These are phyloP conservation scores for Polia nebulosa DNA, from an alignment of 2,888 invertebrate genomes.

Conservation along the genomic window DNA sequence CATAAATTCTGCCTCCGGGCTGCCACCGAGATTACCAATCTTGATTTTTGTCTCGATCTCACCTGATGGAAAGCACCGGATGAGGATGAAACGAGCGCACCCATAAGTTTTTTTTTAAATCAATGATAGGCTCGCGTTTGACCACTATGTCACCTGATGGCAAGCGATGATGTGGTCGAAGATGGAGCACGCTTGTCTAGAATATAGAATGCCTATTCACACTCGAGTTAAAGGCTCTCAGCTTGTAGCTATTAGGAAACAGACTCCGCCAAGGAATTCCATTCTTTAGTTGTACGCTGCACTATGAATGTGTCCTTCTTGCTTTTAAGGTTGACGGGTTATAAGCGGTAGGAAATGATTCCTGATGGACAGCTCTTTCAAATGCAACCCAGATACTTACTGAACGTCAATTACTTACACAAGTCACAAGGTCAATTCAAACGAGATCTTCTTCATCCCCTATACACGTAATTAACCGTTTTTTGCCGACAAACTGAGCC, in stretches of 20 bases:
- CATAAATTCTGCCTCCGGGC: too few species aligned
- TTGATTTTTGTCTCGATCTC: neutral
- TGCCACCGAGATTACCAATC: too few species aligned
- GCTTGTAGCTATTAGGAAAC: too few species aligned
- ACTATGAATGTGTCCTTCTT: too few species aligned
- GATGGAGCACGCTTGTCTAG: too few species aligned
- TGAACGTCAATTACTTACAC: neutral
- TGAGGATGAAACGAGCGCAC: neutral
- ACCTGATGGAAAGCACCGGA: neutral
- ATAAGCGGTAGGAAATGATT: neutral
- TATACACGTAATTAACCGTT: conserved; percentile 54
- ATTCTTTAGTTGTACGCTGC: too few species aligned
- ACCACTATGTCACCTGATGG: too few species aligned
- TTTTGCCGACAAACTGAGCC: conserved; percentile 50
- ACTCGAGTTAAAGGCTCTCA: too few species aligned
- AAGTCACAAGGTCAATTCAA: conserved; percentile 19
- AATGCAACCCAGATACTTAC: neutral
- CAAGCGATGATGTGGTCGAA: too few species aligned
- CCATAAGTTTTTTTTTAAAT: too few species aligned
- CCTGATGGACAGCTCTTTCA: neutral
- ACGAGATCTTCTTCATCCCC: conserved; percentile 13
- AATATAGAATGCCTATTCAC: neutral
- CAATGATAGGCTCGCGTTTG: too few species aligned
- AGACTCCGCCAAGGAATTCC: too few species aligned
- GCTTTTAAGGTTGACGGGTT: neutral